Evolutionary conservation across 2,888 invertebrate genomes (phyloP).

Genomic region (Crioceris asparagi): DNA sequence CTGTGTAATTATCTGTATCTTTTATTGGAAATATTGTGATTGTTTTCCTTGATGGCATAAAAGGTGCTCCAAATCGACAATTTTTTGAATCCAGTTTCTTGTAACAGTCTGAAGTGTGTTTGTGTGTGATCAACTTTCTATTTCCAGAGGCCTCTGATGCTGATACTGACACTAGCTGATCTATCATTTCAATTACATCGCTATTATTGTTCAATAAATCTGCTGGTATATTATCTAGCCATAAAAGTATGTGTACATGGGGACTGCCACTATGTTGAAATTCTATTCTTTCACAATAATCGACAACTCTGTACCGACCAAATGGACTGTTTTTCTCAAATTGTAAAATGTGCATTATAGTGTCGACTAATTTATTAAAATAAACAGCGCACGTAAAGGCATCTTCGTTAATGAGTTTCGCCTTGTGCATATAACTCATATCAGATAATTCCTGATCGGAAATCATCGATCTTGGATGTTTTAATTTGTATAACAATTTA

Average conservation of each 20-base stretch:
- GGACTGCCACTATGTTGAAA: slow-evolving; percentile 32
- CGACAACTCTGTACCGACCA: slow-evolving; percentile 22
- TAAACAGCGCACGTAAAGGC: slow-evolving; percentile 16
- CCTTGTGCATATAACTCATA: slow-evolving; percentile 11
- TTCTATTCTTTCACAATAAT: slow-evolving; percentile 31
- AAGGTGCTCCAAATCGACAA: slow-evolving; percentile 28
- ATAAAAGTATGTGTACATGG: slow-evolving; percentile 26
- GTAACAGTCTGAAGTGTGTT: slow-evolving; percentile 26
- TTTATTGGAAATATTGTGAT: slow-evolving; percentile 21
- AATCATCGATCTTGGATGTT: slow-evolving; percentile 1
- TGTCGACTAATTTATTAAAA: slow-evolving; percentile 29
- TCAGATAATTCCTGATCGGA: slow-evolving; percentile 12
- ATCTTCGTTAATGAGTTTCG: slow-evolving; percentile 8
- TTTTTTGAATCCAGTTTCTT: slow-evolving; percentile 17
- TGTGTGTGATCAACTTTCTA: slow-evolving; percentile 24
- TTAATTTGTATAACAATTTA: slow-evolving; percentile 24
- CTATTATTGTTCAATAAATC: slow-evolving; percentile 9
- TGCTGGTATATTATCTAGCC: slow-evolving; percentile 29
- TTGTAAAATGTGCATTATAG: slow-evolving; percentile 21
- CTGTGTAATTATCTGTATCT: slow-evolving; percentile 9
- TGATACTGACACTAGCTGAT: slow-evolving; percentile 22
- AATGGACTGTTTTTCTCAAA: slow-evolving; percentile 27
- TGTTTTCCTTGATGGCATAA: slow-evolving; percentile 23
- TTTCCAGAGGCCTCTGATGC: slow-evolving; percentile 21
- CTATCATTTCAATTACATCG: slow-evolving; percentile 21